A percentile compares a stretch with the other conserved stretches of the same genome.
Conservation (phyloP, 2,888 invertebrate genomes). For the Minunthozetes semirufus region DNA sequence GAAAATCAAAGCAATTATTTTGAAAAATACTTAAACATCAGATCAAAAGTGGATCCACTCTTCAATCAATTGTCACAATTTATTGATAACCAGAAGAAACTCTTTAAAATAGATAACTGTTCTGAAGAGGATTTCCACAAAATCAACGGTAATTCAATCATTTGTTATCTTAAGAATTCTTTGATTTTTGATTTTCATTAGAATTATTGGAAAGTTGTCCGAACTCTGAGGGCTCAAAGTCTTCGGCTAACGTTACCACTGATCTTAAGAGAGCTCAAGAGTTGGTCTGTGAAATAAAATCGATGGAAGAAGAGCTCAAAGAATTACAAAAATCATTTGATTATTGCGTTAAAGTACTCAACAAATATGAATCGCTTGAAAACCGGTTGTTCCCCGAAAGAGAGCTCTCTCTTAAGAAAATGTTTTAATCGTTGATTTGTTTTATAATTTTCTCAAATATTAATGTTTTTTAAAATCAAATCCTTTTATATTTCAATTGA, state of each 20-base stretch:
- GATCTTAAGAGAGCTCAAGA: background rate
- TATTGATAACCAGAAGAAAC: background rate
- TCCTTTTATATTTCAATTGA: too few relatives aligned
- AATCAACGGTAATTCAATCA: background rate
- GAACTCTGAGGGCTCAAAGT: background rate
- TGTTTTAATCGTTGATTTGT: background rate
- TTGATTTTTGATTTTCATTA: background rate
- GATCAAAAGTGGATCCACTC: background rate
- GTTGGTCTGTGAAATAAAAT: background rate
- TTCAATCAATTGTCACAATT: background rate
- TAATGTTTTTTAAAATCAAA: background rate
- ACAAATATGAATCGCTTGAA: background rate
- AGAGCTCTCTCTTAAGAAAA: background rate
- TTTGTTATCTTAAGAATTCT: background rate
- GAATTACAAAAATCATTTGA: background rate
- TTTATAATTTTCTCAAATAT: background rate
- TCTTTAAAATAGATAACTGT: conserved; percentile 1
- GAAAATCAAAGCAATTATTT: conserved; percentile 5
- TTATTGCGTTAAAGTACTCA: background rate
- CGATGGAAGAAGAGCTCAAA: background rate
- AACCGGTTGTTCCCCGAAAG: background rate
- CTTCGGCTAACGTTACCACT: background rate
- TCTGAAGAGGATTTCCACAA: conserved; percentile 8
- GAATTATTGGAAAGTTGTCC: background rate
- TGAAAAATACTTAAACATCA: background rate